A percentile compares a stretch with the other conserved stretches of the same genome.
These are phyloP conservation scores for Ctenosaura bakeri DNA, from an alignment of 2,797 vertebrate species.

Conservation along the genomic window DNA sequence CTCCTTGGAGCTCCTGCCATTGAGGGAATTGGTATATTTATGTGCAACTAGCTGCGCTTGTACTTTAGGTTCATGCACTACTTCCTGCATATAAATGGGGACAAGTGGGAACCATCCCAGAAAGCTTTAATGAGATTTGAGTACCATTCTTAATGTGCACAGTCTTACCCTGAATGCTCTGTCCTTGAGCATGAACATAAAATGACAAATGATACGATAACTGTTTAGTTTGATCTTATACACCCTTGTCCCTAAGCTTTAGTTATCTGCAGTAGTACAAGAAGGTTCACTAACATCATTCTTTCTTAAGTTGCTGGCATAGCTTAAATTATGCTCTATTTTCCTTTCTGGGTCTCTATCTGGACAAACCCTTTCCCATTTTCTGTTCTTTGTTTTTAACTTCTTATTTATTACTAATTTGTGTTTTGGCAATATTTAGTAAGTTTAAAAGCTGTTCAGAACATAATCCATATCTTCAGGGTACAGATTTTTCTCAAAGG, in stretches of 20 bases:
- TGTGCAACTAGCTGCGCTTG: background rate
- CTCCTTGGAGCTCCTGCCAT: background rate
- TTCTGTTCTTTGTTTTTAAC: background rate
- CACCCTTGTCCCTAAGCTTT: background rate
- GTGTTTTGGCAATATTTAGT: conserved; percentile 3
- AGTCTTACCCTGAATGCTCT: background rate
- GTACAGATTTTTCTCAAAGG: background rate
- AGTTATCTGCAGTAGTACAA: background rate
- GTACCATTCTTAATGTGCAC: background rate
- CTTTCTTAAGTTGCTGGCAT: background rate
- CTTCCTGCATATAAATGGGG: conserved; percentile 12
- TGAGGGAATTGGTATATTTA: background rate
- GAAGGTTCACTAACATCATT: background rate
- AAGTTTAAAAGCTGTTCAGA: background rate
- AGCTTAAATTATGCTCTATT: background rate
- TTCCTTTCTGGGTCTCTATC: background rate
- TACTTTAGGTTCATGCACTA: conserved; percentile 7
- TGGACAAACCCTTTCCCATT: background rate
- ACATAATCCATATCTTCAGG: background rate
- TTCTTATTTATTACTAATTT: conserved; percentile 1
- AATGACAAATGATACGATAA: background rate
- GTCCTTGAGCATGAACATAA: background rate
- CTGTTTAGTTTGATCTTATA: background rate
- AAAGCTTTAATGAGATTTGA: conserved; percentile 11
- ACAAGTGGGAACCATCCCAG: background rate